Evolutionary conservation across 1,140 invertebrate genomes (phyloP), one percentile per base, ranked within the genome.

Genomic region (Saccostrea echinata): DNA sequence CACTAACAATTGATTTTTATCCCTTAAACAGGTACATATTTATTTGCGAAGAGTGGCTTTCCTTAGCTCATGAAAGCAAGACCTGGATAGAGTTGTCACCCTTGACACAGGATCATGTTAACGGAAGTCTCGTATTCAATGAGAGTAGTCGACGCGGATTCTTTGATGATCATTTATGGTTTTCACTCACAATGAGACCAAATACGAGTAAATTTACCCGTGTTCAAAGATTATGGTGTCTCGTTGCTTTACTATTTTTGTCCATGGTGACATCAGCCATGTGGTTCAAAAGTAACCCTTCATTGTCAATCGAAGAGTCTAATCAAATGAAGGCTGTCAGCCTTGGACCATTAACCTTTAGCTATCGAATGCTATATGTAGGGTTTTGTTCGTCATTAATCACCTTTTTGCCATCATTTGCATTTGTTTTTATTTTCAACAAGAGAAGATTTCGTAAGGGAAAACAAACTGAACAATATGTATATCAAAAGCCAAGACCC

Each of bases 281-380:
- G 85, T 89, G 81, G 61, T 83, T 83, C 21, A 51, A 27, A n/a
- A n/a, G 52, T 24, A 53, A 53, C 35, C 68, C 68, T 16, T 76
- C 68, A 16, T 16, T 30, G 27, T 76, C 68, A 11, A 90, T 88
- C 33, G 64, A 93, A 16, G 55, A 86, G 16, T n/a, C 84, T 35
- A 33, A 82, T 11, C 3, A 91, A 90, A 87, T 89, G 88, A 12
- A 89, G 33, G 81, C 87, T 9, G 68, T 95, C n/a, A 91, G 90
- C 35, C 30, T 95, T 64, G 95, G 95, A 18, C 95, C 95, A n/a
- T 93, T 95, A 27, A 92, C 92, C 0, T 80, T 95, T 0, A 94
- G 91, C 43, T 94, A 93, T 13, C 85, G 82, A 57, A 90, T 92
- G 85, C 86, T 93, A 24, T 92, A 88, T 84, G 89, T 93, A n/a